Evolutionary conservation across 92 coral and sea anemone species (phyloP).

Genomic region (Meandrina meandrites): DNA sequence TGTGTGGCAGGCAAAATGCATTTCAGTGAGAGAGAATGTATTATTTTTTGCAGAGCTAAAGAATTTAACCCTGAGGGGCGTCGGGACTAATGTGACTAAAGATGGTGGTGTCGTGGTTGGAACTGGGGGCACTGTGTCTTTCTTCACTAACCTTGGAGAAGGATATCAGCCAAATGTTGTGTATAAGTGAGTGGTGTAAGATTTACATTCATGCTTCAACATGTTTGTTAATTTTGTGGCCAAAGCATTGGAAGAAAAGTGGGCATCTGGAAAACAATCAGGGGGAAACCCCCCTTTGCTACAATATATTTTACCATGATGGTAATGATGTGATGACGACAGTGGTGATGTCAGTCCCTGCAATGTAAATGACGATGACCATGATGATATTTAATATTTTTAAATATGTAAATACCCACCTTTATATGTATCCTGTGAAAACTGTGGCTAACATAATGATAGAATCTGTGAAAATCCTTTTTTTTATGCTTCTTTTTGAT

Average conservation of each 20-base stretch:
- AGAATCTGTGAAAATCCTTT: background rate
- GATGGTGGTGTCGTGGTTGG: constrained; percentile 9
- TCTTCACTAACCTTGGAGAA: constrained; percentile 29
- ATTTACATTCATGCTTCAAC: background rate
- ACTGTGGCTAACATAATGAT: background rate
- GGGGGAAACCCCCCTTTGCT: background rate
- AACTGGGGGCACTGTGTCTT: constrained; percentile 11
- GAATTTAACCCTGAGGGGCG: constrained; percentile 19
- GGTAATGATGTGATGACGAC: background rate
- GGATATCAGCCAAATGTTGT: constrained; percentile 52
- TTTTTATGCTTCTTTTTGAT: background rate
- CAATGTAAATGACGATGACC: too few species aligned
- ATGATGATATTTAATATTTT: too few species aligned
- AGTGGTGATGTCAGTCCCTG: too few species aligned
- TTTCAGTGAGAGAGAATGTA: too few species aligned
- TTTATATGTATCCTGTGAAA: too few species aligned
- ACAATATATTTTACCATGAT: too few species aligned
- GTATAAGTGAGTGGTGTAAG: constrained; percentile 42
- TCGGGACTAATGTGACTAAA: constrained; percentile 1
- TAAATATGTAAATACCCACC: too few species aligned
- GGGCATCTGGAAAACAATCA: too few species aligned
- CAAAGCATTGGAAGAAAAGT: background rate
- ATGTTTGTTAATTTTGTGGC: background rate
- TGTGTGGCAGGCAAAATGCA: too few species aligned
- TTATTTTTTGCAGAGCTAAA: constrained; percentile 44